Conservation (phyloP, 2,888 invertebrate genomes). For the Prosapia bicincta region DNA sequence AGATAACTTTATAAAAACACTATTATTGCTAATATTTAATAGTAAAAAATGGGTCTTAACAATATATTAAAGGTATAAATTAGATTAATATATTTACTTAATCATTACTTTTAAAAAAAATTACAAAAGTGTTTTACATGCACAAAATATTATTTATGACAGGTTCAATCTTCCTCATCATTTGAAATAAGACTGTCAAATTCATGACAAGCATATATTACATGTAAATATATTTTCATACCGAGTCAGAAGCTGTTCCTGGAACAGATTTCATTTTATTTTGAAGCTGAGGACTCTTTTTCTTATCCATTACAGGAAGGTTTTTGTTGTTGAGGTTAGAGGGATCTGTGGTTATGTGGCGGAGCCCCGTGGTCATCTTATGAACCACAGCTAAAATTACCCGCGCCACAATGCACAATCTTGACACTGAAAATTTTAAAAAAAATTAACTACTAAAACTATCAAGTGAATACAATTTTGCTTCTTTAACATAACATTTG, state of each 20-base stretch:
- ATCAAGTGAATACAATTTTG: neutral
- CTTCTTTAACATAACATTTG: constrained; percentile 6
- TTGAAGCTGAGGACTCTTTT: constrained; percentile 40
- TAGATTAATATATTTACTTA: no score
- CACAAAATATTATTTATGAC: neutral
- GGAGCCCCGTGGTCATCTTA: constrained; percentile 42
- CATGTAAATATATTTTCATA: constrained; percentile 40
- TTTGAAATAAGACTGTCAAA: neutral
- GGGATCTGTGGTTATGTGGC: constrained; percentile 47
- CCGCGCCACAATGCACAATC: constrained; percentile 35
- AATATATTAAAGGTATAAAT: no score
- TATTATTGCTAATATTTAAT: no score
- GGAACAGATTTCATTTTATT: constrained; percentile 41
- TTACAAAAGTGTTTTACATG: neutral
- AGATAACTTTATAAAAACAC: no score
- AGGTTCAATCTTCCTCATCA: neutral
- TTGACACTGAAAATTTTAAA: constrained; percentile 17
- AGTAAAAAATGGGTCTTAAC: no score
- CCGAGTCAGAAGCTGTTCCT: constrained; percentile 44
- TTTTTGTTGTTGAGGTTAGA: constrained; percentile 22
- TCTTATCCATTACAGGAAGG: constrained; percentile 39
- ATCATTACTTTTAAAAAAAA: no score
- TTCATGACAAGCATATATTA: no score
- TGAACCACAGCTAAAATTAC: constrained; percentile 35
- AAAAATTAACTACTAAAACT: constrained; percentile 4